These are phyloP conservation scores for Galendromus occidentalis DNA, from an alignment of 1,140 invertebrate species.

Conservation along the genomic window DNA sequence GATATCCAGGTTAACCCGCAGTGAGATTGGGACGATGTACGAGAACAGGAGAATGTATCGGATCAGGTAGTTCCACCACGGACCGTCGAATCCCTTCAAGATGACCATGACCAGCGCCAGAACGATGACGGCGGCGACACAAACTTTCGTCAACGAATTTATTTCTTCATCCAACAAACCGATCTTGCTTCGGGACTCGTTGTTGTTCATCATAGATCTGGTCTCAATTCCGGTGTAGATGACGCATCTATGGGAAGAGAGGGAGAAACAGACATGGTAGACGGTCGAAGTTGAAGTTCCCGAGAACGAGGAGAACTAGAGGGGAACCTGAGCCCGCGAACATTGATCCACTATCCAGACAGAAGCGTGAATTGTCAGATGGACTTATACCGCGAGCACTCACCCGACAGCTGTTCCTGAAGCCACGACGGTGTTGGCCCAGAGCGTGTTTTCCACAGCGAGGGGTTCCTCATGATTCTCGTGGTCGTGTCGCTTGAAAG, in stretches of 20 bases:
- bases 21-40: constrained; percentile 95
- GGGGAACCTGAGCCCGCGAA: not conserved
- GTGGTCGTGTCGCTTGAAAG: constrained; percentile 54
- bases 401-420: constrained; percentile 80
- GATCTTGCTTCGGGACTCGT: constrained; percentile 75
- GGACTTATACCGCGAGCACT: not conserved
- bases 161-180: constrained; percentile 86
- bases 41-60: constrained; percentile 91
- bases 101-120: constrained; percentile 84
- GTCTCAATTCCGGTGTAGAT: constrained; percentile 94
- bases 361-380: not conserved
- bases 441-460: constrained; percentile 88
- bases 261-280: not conserved
- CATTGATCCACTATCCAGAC: not conserved
- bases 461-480: constrained; percentile 48
- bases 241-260: too few relatives aligned
- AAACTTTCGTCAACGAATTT: constrained; percentile 80
- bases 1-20: constrained; percentile 95
- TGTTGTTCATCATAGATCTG: constrained; percentile 94
- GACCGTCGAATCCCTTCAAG: constrained; percentile 75
- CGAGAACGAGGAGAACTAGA: not conserved
- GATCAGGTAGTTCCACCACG: constrained; percentile 92
- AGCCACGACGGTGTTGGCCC: constrained; percentile 94
- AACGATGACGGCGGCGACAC: constrained; percentile 77
- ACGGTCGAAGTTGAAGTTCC: not conserved